Evolutionary conservation across 1,140 invertebrate species (phyloP).

Genomic region (Reticulitermes speratus): DNA sequence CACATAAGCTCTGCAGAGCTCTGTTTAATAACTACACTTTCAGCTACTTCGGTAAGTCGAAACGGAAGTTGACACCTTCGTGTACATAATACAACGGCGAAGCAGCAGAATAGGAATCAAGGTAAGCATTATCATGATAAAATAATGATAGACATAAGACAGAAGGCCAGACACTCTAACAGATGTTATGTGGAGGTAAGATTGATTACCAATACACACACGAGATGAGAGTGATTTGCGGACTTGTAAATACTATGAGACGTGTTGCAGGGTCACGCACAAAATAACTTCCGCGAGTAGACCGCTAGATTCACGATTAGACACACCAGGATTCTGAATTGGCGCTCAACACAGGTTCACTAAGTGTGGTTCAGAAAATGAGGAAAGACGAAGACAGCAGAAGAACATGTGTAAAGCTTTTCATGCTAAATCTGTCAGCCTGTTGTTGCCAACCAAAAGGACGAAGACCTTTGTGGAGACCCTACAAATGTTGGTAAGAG

Average conservation of each 20-base stretch:
- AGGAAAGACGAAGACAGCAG: too few relatives aligned
- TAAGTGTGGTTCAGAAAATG: not conserved
- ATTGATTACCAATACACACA: not conserved
- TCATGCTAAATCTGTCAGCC: too few relatives aligned
- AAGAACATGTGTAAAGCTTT: too few relatives aligned
- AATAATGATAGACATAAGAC: not conserved
- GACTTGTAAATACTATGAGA: not conserved
- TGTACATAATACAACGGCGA: too few relatives aligned
- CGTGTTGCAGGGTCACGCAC: not conserved
- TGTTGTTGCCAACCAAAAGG: too few relatives aligned
- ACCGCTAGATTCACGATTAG: not conserved
- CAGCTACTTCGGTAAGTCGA: too few relatives aligned
- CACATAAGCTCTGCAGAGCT: too few relatives aligned
- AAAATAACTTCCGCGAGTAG: not conserved
- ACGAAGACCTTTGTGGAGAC: too few relatives aligned
- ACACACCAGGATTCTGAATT: not conserved
- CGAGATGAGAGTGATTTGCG: not conserved
- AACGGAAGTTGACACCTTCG: too few relatives aligned
- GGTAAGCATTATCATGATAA: not conserved
- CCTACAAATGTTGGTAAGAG: too few relatives aligned
- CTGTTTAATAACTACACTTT: too few relatives aligned
- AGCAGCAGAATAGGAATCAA: not conserved
- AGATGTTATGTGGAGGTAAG: not conserved
- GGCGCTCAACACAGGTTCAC: not conserved
- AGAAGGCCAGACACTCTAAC: not conserved